Evolutionary conservation across 2,113 vertebrate species (phyloP), one percentile per base, ranked within the genome.

Genomic region (Opisthocomus hoazin): DNA sequence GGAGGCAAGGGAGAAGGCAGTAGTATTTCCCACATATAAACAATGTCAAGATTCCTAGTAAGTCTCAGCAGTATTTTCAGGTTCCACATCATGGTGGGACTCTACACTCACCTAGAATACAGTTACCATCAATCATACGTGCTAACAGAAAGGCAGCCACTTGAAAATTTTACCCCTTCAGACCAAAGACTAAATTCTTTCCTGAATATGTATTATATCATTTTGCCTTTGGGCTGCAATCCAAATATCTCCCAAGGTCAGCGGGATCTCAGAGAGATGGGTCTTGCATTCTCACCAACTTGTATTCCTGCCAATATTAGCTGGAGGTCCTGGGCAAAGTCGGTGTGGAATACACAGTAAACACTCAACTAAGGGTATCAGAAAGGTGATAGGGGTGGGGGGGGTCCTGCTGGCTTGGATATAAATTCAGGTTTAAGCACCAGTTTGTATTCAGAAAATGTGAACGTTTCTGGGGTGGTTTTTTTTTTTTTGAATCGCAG

Each of bases 191-290:
- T 56, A 77, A 79, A 96, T 94, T 97, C 95, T 92, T 95, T 94
- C 92, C 92, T 91, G 90, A 91, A 81, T 54, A 64, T 87, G 75
- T 81, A 87, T 91, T 93, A 78, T 90, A 94, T 91, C 68, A 79
- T 87, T 94, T 92, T 94, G 83, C 85, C 64, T 93, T 92, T 86
- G 93, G 94, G 93, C 89, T 92, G 74, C 53, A 48, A 61, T 93
- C 88, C 94, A 97, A 89, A 23, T 91, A 91, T 85, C 81, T 93
- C 65, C 89, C 94, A 96, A 97, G 96, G 95, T 96, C 96, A 96
- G 64, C 8, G 58, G 89, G 87, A 89, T 85, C 94, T 90, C 94
- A 92, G 60, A 93, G 77, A 63, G 94, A 94, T 87, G 61, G 71
- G 64, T 79, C 60, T 89, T 89, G 68, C 93, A 80, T 94, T 95